A percentile compares a stretch with the other conserved stretches of the same genome.
Evolutionary conservation across 1,140 invertebrate species (phyloP).

Genomic region (Tetramorium parvispinum): DNA sequence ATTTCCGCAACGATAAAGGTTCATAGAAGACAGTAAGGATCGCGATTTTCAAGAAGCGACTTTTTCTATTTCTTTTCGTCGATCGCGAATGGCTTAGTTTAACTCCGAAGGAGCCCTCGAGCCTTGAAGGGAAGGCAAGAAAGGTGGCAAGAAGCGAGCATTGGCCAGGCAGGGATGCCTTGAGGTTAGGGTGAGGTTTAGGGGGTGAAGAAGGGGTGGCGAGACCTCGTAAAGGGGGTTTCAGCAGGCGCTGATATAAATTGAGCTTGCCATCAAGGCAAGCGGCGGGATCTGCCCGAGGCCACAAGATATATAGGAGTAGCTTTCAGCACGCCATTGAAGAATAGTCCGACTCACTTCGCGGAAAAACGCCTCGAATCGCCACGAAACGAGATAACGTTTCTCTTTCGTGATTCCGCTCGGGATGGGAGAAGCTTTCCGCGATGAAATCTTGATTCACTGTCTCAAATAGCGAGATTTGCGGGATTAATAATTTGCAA

Average conservation of each 20-base stretch:
- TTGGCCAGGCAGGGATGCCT: conserved; percentile 64
- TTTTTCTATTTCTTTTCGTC: conserved; percentile 70
- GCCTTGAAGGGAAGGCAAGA: conserved; percentile 67
- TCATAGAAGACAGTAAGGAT: conserved; percentile 12
- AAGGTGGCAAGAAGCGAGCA: conserved; percentile 72
- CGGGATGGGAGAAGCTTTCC: conserved; percentile 43
- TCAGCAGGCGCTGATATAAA: conserved; percentile 84
- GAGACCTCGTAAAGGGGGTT: conserved; percentile 84
- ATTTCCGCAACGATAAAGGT: conserved; percentile 31
- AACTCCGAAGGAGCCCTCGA: conserved; percentile 71
- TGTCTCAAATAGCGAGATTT: conserved; percentile 2
- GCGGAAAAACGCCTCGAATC: conserved; percentile 71
- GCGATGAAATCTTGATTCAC: conserved; percentile 72
- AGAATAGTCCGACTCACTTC: conserved; percentile 74
- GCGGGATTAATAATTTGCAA: conserved; percentile 33
- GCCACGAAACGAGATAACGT: conserved; percentile 69
- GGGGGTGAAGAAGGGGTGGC: conserved; percentile 71
- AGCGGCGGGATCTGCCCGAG: conserved; percentile 81
- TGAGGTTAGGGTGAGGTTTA: conserved; percentile 76
- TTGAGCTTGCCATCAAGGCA: conserved; percentile 84
- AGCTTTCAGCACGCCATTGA: conserved; percentile 77
- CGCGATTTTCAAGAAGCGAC: conserved; percentile 51
- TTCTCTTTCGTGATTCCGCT: conserved; percentile 63
- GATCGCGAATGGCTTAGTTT: conserved; percentile 79
- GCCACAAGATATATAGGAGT: conserved; percentile 77